Conservation (phyloP, 2,888 invertebrate species). For the Lacanobia oleracea region DNA sequence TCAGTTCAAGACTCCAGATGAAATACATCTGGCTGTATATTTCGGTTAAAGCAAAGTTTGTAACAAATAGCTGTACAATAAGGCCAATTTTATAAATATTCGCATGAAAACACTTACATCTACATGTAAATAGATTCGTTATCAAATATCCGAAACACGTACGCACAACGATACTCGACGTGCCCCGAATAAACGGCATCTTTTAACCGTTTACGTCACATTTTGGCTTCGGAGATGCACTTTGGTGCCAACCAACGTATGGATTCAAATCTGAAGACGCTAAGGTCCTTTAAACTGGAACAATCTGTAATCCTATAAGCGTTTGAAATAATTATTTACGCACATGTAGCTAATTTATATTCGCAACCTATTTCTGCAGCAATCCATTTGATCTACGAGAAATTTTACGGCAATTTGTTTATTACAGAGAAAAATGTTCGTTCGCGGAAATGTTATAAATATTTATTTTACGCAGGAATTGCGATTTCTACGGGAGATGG, state of each 20-base stretch:
- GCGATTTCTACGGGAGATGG: conserved; percentile 92
- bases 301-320: conserved; percentile 56
- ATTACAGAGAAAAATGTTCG: conserved; percentile 23
- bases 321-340: conserved; percentile 30
- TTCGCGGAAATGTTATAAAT: conserved; percentile 45
- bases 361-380: conserved; percentile 43
- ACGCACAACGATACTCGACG: conserved; percentile 75
- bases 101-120: conserved; percentile 58
- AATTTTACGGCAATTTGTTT: conserved; percentile 49
- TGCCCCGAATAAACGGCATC: conserved; percentile 75
- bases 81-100: conserved; percentile 44
- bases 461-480: conserved; percentile 91
- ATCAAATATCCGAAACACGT: conserved; percentile 71
- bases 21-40: neutral
- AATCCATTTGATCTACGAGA: conserved; percentile 53
- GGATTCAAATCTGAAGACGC: conserved; percentile 66
- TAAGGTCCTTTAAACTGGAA: conserved; percentile 73
- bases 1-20: neutral
- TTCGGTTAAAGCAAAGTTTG: neutral
- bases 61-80: conserved; percentile 21
- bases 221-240: conserved; percentile 80
- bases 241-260: conserved; percentile 77
- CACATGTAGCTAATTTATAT: conserved; percentile 37
- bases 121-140: conserved; percentile 64
- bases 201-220: conserved; percentile 81